phyloP scores from a whole-genome alignment of 1,140 invertebrate genomes.

The Drosophila saltans region DNA sequence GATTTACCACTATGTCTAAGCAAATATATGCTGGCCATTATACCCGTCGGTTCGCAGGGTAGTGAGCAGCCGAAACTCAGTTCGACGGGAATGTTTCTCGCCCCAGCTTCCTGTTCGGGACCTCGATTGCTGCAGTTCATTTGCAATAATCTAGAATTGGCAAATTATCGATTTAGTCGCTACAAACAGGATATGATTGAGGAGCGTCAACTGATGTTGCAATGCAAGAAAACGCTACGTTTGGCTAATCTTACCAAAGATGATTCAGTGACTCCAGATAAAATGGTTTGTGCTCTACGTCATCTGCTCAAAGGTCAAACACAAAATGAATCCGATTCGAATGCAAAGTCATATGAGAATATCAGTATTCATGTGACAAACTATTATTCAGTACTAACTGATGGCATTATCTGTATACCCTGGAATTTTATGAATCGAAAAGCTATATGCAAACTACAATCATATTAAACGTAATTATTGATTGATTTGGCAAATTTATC shows the following conservation, averaged over 20 bases:
- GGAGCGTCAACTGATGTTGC: slow-evolving; percentile 87
- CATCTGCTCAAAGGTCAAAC: slow-evolving; percentile 85
- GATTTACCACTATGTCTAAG: slow-evolving; percentile 88
- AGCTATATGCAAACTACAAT: not conserved
- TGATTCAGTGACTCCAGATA: slow-evolving; percentile 93
- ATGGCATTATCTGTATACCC: slow-evolving; percentile 91
- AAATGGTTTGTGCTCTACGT: slow-evolving; percentile 93
- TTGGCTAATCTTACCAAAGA: slow-evolving; percentile 91
- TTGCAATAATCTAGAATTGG: slow-evolving; percentile 89
- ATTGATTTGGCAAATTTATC: too few species aligned
- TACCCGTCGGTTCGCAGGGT: slow-evolving; percentile 86
- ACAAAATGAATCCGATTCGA: slow-evolving; percentile 49
- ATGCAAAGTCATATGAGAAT: slow-evolving; percentile 78
- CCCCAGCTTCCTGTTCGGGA: slow-evolving; percentile 93
- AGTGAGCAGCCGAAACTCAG: slow-evolving; percentile 94
- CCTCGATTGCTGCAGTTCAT: slow-evolving; percentile 93
- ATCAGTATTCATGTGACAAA: slow-evolving; percentile 91
- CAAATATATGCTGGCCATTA: slow-evolving; percentile 92
- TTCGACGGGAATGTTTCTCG: slow-evolving; percentile 94
- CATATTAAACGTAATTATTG: not conserved
- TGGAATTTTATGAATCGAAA: slow-evolving; percentile 89
- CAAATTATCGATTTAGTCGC: slow-evolving; percentile 86
- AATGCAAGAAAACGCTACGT: slow-evolving; percentile 87
- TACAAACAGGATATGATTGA: slow-evolving; percentile 92
- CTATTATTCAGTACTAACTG: slow-evolving; percentile 87